These are phyloP conservation scores for Aspidoscelis tigris DNA, from an alignment of 2,113 vertebrate species.

Conservation along the genomic window DNA sequence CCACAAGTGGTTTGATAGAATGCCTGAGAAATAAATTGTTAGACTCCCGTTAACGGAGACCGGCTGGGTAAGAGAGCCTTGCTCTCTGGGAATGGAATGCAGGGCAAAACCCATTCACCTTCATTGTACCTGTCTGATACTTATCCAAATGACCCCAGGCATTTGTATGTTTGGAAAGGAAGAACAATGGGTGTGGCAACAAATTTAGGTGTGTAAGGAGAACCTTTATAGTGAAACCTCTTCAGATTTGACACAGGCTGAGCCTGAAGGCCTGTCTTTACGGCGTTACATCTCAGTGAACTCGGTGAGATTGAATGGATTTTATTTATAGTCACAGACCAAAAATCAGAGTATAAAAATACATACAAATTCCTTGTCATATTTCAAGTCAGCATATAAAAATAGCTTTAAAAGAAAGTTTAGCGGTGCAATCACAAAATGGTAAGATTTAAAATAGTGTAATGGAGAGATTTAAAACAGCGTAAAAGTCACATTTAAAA, in stretches of 20 bases:
- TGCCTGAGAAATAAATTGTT: not conserved
- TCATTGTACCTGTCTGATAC: not conserved
- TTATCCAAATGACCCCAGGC: not conserved
- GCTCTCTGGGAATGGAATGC: not conserved
- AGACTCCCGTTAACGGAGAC: accelerated
- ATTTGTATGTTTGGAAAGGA: not conserved
- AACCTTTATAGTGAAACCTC: not conserved
- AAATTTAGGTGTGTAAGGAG: not conserved
- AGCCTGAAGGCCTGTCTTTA: not conserved
- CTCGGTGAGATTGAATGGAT: too few relatives aligned
- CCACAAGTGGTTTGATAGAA: not conserved
- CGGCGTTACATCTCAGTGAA: not conserved
- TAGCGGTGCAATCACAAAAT: too few relatives aligned
- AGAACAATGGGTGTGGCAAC: not conserved
- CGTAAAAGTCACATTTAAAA: too few relatives aligned
- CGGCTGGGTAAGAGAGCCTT: not conserved
- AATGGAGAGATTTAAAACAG: too few relatives aligned
- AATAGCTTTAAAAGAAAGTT: too few relatives aligned
- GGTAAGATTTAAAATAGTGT: too few relatives aligned
- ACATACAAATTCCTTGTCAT: too few relatives aligned
- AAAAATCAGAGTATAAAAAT: too few relatives aligned
- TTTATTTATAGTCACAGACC: too few relatives aligned
- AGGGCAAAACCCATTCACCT: accelerated
- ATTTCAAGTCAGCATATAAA: too few relatives aligned
- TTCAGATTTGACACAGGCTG: not conserved